These are phyloP conservation scores for Dipus sagitta DNA, from an alignment of 2,797 vertebrate genomes.

Conservation along the genomic window DNA sequence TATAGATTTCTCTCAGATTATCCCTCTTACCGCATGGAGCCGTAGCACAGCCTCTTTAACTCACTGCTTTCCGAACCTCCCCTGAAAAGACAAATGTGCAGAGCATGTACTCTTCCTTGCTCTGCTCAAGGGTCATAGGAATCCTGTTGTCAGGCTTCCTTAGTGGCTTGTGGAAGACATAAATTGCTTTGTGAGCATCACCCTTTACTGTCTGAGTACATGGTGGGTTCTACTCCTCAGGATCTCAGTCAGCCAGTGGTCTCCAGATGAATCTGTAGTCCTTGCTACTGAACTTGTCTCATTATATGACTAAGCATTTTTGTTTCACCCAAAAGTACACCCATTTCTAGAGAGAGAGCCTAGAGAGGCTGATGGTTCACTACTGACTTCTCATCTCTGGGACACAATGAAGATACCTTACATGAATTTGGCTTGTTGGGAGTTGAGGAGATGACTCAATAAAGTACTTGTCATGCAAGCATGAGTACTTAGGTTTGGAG, in stretches of 20 bases:
- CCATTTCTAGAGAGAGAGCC: constrained; percentile 10
- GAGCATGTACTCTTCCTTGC: accelerated
- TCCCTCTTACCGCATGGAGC: constrained; percentile 15
- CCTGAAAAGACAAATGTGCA: background rate
- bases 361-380: background rate
- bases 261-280: background rate
- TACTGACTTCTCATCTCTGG: background rate
- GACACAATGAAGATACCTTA: background rate
- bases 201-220: background rate
- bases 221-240: background rate
- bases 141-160: background rate
- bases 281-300: background rate
- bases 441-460: too few relatives aligned
- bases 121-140: background rate
- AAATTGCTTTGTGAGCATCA: background rate
- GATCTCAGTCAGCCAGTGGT: background rate
- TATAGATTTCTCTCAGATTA: background rate
- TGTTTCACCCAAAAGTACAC: background rate
- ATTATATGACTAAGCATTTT: background rate
- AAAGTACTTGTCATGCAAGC: too few relatives aligned
- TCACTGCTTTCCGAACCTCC: background rate
- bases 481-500: too few relatives aligned
- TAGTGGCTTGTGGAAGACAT: background rate
- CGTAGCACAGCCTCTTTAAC: background rate
- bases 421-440: background rate